phyloP scores from a whole-genome alignment of 1,140 invertebrate species.

The Goniozus legneri region DNA sequence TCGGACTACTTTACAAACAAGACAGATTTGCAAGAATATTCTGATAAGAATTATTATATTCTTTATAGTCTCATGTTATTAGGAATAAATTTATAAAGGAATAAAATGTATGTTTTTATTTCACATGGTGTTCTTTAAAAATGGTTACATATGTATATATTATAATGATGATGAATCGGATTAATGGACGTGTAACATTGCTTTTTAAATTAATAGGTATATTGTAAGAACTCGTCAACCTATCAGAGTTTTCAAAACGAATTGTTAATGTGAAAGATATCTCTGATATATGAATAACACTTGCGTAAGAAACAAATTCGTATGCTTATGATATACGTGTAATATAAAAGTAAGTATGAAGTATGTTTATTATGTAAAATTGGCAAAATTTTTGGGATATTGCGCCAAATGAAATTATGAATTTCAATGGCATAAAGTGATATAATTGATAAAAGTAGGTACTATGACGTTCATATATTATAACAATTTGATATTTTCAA shows the following conservation, averaged over 20 bases:
- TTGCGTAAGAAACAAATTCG: slow-evolving; percentile 1
- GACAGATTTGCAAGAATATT: slow-evolving; percentile 28
- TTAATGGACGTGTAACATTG: neutral
- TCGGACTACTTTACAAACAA: slow-evolving; percentile 18
- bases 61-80: slow-evolving; percentile 48
- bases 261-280: slow-evolving; percentile 27
- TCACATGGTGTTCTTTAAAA: slow-evolving; percentile 36
- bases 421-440: slow-evolving; percentile 21
- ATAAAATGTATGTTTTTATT: slow-evolving; percentile 50
- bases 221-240: too few relatives aligned
- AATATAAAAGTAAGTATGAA: slow-evolving; percentile 7
- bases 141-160: slow-evolving; percentile 35
- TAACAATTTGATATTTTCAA: slow-evolving; percentile 39
- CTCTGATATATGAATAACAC: slow-evolving; percentile 16
- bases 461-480: slow-evolving; percentile 29
- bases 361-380: too few relatives aligned
- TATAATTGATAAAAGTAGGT: slow-evolving; percentile 21
- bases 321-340: slow-evolving; percentile 6
- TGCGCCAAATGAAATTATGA: too few relatives aligned
- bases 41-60: slow-evolving; percentile 39
- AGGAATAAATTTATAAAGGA: slow-evolving; percentile 44
- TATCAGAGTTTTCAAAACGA: slow-evolving; percentile 18
- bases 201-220: neutral
- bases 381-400: too few relatives aligned
- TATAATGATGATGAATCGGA: slow-evolving; percentile 24